Evolutionary conservation across 2,888 invertebrate species (phyloP), one percentile per base, ranked within the genome.

Genomic region (Eudasyphora cyanicolor): DNA sequence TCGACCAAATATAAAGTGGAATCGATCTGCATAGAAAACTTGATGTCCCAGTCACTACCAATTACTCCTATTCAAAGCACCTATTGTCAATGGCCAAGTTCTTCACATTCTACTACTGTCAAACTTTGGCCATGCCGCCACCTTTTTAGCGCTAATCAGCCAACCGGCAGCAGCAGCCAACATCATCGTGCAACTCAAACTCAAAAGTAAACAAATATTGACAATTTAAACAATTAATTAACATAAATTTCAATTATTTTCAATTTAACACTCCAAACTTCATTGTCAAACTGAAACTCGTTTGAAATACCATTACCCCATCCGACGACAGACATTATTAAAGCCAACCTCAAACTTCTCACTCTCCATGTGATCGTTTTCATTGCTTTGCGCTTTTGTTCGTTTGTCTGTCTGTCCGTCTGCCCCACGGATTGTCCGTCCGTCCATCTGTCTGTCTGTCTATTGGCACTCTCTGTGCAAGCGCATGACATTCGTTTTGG

Each of bases 181-280:
- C 19, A 38, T 35, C 35, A 32, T 32, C 62, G 17, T 6, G 5
- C 7, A 32, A 67, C 19, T n/a, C 38, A 38, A 67, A 14, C 38
- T n/a, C 67, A 42, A 64, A 67, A 60, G 29, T 60, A 60, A 67
- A 67, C 67, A 67, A 67, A 67, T 38, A 67, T 67, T 67, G 67
- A 67, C 67, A 67, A 67, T 67, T 67, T 67, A 76, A 76, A 74
- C 74, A 80, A 76, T 81, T 80, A 75, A 80, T 75, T 78, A 84
- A 76, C 77, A 78, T 78, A 84, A 81, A 81, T 79, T 79, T 76
- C 78, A 81, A 84, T 84, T 81, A 84, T 81, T 84, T 81, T 73
- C 78, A 84, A 84, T 84, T 81, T 84, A 81, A 84, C 84, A 81
- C 84, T 81, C 67, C 19, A 67, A 67, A 79, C 76, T 79, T 79